Conservation (phyloP, 1,140 invertebrate species). For the Bradynema listronoti region DNA sequence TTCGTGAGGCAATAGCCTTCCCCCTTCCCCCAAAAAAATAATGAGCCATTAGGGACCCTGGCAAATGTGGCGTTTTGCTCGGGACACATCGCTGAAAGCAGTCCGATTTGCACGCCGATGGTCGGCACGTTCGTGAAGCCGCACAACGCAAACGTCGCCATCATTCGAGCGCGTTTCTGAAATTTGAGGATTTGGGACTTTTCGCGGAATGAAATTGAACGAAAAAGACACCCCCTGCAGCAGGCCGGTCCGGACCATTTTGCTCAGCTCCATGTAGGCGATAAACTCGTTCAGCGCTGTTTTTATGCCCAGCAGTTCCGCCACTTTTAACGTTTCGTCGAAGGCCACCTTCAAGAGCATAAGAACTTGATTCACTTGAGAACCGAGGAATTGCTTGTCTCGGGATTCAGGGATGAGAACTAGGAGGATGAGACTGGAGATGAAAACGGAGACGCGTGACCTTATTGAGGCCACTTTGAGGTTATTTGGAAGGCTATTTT, state of each 20-base stretch:
- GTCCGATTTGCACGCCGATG: conserved; percentile 76
- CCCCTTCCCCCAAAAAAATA: conserved; percentile 11
- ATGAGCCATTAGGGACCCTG: conserved; percentile 19
- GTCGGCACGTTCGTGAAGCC: conserved; percentile 87
- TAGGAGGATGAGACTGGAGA: too few species aligned
- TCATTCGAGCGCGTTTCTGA: conserved; percentile 66
- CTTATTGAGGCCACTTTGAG: too few species aligned
- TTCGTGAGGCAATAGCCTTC: not conserved
- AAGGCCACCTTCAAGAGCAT: conserved; percentile 22
- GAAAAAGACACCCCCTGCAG: conserved; percentile 62
- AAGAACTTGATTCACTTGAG: too few species aligned
- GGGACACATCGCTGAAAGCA: conserved; percentile 40
- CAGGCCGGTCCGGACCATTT: conserved; percentile 58
- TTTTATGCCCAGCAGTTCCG: conserved; percentile 75
- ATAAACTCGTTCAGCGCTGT: conserved; percentile 84
- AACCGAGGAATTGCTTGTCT: too few species aligned
- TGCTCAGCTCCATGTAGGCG: conserved; percentile 66
- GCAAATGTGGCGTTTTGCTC: conserved; percentile 35
- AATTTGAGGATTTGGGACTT: too few species aligned
- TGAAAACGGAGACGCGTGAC: too few species aligned
- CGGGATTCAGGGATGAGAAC: too few species aligned
- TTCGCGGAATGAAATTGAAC: conserved; percentile 62
- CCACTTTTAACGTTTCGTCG: conserved; percentile 63
- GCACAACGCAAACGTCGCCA: conserved; percentile 85
- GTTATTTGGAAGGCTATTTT: too few species aligned